Evolutionary conservation across 2,797 vertebrate species (phyloP).

Genomic region (Eospalax fontanierii): DNA sequence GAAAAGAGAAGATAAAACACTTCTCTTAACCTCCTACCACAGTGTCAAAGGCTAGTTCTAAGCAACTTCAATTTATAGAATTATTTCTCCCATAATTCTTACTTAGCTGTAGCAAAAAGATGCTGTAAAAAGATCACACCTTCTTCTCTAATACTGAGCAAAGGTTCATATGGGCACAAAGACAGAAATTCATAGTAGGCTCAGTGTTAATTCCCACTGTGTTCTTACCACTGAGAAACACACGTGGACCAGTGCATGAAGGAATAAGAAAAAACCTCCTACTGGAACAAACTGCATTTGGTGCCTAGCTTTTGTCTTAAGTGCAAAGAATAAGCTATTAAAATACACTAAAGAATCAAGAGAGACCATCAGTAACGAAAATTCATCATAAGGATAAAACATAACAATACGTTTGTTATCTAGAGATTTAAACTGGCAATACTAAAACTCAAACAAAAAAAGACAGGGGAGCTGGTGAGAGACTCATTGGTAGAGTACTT

Average conservation of each 20-base stretch:
- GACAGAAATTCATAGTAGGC: neutral
- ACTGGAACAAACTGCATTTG: constrained; percentile 38
- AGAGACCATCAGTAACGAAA: constrained; percentile 35
- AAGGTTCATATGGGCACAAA: constrained; percentile 17
- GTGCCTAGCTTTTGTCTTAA: constrained; percentile 71
- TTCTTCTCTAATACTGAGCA: neutral
- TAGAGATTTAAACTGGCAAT: constrained; percentile 65
- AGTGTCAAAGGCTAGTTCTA: neutral
- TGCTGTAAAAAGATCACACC: neutral
- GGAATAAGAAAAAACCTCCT: constrained; percentile 68
- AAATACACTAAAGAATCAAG: constrained; percentile 81
- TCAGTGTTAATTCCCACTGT: neutral
- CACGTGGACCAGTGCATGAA: neutral
- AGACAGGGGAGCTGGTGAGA: too few species aligned
- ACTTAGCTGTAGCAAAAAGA: neutral
- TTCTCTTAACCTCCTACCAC: neutral
- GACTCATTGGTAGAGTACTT: neutral
- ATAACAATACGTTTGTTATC: constrained; percentile 72
- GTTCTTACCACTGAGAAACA: neutral
- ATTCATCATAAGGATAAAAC: too few species aligned
- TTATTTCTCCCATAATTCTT: constrained; percentile 19
- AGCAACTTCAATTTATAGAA: constrained; percentile 17
- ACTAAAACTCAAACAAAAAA: constrained; percentile 54
- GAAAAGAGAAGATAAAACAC: neutral
- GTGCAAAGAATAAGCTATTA: constrained; percentile 74